phyloP scores from a whole-genome alignment of 2,888 invertebrate genomes.

The Caenorhabditis plicata region DNA sequence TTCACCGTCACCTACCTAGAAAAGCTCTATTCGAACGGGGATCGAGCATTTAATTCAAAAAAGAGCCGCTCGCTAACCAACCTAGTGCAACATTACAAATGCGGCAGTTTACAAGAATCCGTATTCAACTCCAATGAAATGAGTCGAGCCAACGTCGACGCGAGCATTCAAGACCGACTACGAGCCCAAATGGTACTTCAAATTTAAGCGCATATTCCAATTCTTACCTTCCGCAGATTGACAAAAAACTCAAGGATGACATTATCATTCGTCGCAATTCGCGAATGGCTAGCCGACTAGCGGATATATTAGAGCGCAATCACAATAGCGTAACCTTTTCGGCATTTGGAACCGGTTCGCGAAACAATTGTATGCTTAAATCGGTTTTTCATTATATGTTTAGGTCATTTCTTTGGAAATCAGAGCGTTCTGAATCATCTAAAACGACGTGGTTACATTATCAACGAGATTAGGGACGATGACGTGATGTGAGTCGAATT shows the following conservation, averaged over 20 bases:
- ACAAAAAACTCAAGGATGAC: slow-evolving; percentile 69
- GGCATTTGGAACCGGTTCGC: slow-evolving; percentile 71
- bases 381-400: no score
- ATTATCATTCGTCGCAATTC: slow-evolving; percentile 70
- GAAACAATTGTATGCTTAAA: no score
- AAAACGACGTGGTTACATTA: slow-evolving; percentile 21
- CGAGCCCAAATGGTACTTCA: slow-evolving; percentile 24
- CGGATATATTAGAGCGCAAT: slow-evolving; percentile 67
- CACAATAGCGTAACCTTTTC: slow-evolving; percentile 69
- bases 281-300: slow-evolving; percentile 69
- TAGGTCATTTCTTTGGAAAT: slow-evolving; percentile 63
- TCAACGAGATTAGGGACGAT: slow-evolving; percentile 22
- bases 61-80: slow-evolving; percentile 15
- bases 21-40: slow-evolving; percentile 13
- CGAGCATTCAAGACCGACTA: slow-evolving; percentile 5
- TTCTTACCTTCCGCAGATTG: slow-evolving; percentile 59
- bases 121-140: slow-evolving; percentile 33
- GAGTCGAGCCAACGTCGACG: slow-evolving; percentile 3
- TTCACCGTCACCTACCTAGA: slow-evolving; percentile 55
- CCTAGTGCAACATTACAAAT: slow-evolving; percentile 39
- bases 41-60: slow-evolving; percentile 2
- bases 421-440: slow-evolving; percentile 38
- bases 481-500: slow-evolving; percentile 28
- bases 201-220: neutral
- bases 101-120: slow-evolving; percentile 45